A percentile compares a stretch with the other conserved stretches of the same genome.
Evolutionary conservation across 2,797 vertebrate species (phyloP).

Genomic region (Sebastes oblongus): DNA sequence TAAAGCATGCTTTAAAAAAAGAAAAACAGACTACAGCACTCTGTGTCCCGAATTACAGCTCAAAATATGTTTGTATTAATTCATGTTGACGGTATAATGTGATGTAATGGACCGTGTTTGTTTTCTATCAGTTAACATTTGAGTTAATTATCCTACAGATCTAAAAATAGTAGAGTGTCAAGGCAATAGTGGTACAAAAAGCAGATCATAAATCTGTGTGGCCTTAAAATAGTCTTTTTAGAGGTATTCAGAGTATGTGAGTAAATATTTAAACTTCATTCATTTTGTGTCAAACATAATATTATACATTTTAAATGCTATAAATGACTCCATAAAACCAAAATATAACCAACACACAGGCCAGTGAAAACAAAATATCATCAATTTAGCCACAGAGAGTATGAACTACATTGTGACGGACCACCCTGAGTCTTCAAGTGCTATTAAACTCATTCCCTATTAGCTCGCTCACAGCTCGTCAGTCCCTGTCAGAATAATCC

Average conservation of each 20-base stretch:
- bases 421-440: conserved; percentile 38
- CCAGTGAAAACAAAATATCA: conserved; percentile 11
- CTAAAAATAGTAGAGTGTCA: not conserved
- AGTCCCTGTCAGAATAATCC: conserved; percentile 32
- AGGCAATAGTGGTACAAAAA: not conserved
- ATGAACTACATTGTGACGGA: conserved; percentile 2
- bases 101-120: not conserved
- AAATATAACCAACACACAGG: not conserved
- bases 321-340: not conserved
- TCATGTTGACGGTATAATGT: not conserved
- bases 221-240: not conserved
- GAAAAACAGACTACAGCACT: not conserved
- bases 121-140: not conserved
- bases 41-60: not conserved
- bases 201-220: not conserved
- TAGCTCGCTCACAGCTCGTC: conserved; percentile 3
- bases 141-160: not conserved
- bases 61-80: not conserved
- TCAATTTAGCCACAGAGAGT: not conserved
- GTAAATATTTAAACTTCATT: conserved; percentile 9
- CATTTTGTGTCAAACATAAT: not conserved
- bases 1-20: not conserved
- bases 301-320: conserved; percentile 5
- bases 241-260: not conserved
- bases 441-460: conserved; percentile 22